A percentile compares a stretch with the other conserved stretches of the same genome.
Evolutionary conservation across 1,140 invertebrate species (phyloP).

Genomic region (Scaptomyza montana): DNA sequence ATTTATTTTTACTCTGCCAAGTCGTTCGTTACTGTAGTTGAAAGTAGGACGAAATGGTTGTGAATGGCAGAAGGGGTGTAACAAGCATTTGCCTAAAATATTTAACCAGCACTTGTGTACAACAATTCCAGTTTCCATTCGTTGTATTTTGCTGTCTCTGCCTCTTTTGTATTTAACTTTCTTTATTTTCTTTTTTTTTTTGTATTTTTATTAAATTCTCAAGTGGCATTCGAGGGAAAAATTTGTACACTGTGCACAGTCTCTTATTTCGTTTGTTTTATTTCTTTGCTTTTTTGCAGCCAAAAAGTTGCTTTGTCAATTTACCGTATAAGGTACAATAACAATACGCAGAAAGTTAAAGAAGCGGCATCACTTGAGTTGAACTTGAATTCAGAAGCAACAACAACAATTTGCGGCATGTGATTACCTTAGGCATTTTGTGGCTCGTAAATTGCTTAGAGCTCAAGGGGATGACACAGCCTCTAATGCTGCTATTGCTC

Average conservation of each 20-base stretch:
- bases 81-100: conserved; percentile 72
- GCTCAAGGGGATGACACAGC: conserved; percentile 63
- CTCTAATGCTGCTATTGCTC: conserved; percentile 30
- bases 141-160: conserved; percentile 16
- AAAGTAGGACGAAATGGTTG: conserved; percentile 1
- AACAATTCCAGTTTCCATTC: conserved; percentile 68
- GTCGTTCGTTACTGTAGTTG: conserved; percentile 29
- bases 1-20: conserved; percentile 70
- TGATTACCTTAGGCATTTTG: conserved; percentile 70
- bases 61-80: background rate
- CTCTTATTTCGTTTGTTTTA: conserved; percentile 35
- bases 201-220: conserved; percentile 77
- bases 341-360: conserved; percentile 60
- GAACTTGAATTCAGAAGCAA: conserved; percentile 42
- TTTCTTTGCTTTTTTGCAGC: conserved; percentile 69
- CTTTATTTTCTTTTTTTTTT: conserved; percentile 18
- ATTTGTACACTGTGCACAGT: conserved; percentile 49
- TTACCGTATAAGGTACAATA: conserved; percentile 79
- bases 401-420: conserved; percentile 11
- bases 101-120: conserved; percentile 78
- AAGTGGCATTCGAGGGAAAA: conserved; percentile 71
- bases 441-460: conserved; percentile 73
- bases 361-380: conserved; percentile 33
- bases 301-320: conserved; percentile 76
- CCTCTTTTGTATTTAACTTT: conserved; percentile 2